Percentiles rank a stretch among this genome's conserved stretches.
Conservation (phyloP, 2,113 vertebrate species). For the Cygnus buccinator region DNA sequence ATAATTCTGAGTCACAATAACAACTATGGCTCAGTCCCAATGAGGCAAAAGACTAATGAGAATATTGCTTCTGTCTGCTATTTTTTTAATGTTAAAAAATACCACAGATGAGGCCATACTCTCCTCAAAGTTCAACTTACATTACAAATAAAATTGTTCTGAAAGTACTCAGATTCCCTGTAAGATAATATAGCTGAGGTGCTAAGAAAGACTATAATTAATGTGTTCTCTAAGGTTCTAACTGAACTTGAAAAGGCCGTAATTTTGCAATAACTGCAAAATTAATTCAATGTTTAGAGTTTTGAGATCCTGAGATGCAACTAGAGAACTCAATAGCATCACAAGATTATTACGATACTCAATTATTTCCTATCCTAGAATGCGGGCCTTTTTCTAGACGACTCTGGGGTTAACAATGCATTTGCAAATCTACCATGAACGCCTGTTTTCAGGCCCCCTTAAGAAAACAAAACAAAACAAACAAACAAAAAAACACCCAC, state of each 20-base stretch:
- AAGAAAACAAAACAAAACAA: not conserved
- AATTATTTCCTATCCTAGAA: not conserved
- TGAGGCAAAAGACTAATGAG: not conserved
- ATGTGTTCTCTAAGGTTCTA: not conserved
- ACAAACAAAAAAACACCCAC: too few relatives aligned
- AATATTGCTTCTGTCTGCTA: not conserved
- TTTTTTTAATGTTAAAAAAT: not conserved
- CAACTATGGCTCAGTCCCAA: not conserved
- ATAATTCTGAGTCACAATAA: not conserved
- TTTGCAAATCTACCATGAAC: rapidly evolving
- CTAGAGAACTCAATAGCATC: not conserved
- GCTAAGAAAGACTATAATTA: not conserved
- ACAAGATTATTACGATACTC: not conserved
- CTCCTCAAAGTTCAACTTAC: not conserved
- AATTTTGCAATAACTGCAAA: not conserved
- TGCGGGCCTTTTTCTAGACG: not conserved
- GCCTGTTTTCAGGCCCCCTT: rapidly evolving
- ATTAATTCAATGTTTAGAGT: not conserved
- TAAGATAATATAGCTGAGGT: not conserved
- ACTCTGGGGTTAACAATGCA: not conserved
- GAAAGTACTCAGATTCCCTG: not conserved
- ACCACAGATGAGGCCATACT: not conserved
- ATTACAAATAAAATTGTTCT: not conserved
- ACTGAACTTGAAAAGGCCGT: not conserved
- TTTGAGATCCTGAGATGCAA: not conserved